These are phyloP conservation scores for Hassar affinis DNA, from an alignment of 2,113 vertebrate species.

Conservation along the genomic window DNA sequence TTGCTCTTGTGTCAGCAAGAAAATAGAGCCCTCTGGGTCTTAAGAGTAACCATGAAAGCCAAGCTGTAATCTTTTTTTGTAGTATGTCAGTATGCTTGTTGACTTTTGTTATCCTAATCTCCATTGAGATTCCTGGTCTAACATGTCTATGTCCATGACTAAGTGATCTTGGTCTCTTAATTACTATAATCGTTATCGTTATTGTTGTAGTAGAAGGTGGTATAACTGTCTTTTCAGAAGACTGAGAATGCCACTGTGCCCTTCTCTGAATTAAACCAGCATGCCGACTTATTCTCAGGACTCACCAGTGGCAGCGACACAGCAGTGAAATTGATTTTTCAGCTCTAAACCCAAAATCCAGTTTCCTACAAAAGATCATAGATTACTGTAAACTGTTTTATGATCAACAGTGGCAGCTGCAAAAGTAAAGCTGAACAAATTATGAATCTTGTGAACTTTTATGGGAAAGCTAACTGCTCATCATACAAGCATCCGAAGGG, in stretches of 20 bases:
- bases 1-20: not conserved
- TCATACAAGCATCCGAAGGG: slow-evolving; percentile 3
- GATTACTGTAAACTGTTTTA: not conserved
- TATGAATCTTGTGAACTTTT: slow-evolving; percentile 5
- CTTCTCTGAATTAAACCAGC: not conserved
- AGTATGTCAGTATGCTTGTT: not conserved
- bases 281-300: not conserved
- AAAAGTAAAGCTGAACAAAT: not conserved
- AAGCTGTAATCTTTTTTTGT: not conserved
- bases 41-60: not conserved
- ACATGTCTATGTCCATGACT: not conserved
- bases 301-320: not conserved
- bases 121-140: not conserved
- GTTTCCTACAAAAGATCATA: not conserved
- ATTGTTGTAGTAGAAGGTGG: not conserved
- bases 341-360: not conserved
- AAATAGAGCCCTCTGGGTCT: not conserved
- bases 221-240: not conserved
- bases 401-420: slow-evolving; percentile 13
- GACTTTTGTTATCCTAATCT: not conserved
- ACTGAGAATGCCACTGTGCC: too few relatives aligned
- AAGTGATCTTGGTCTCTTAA: not conserved
- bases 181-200: slow-evolving; percentile 3
- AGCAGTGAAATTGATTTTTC: not conserved
- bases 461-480: slow-evolving; percentile 22